Conservation (phyloP, 2,888 invertebrate species). For the Megamerina dolium region DNA sequence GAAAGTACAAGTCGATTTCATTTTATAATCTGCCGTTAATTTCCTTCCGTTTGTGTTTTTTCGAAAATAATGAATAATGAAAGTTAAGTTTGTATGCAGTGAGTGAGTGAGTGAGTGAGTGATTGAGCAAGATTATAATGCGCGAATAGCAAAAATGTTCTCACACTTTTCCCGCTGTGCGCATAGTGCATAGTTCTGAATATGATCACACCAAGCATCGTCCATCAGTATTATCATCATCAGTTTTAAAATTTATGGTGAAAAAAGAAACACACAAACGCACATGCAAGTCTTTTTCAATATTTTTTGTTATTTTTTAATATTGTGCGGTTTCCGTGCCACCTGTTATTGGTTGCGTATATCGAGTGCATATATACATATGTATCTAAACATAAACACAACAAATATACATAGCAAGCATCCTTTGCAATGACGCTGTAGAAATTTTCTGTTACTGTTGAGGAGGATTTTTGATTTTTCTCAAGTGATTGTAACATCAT, state of each 20-base stretch:
- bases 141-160: constrained; percentile 43
- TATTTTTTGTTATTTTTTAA: constrained; percentile 34
- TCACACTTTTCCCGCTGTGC: constrained; percentile 43
- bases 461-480: constrained; percentile 33
- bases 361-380: background rate
- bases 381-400: background rate
- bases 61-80: background rate
- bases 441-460: background rate
- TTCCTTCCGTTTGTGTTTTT: background rate
- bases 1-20: no score
- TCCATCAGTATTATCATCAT: no score
- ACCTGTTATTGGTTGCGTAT: constrained; percentile 32
- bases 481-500: constrained; percentile 34
- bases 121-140: constrained; percentile 1
- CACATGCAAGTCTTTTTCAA: background rate
- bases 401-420: background rate
- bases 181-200: no score
- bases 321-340: constrained; percentile 46
- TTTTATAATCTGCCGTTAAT: no score
- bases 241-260: no score
- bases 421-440: background rate
- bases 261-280: no score
- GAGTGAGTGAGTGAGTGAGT: background rate
- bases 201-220: background rate
- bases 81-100: background rate